These are phyloP conservation scores for Meloidogyne chitwoodi DNA, from an alignment of 1,140 invertebrate genomes.

Conservation along the genomic window DNA sequence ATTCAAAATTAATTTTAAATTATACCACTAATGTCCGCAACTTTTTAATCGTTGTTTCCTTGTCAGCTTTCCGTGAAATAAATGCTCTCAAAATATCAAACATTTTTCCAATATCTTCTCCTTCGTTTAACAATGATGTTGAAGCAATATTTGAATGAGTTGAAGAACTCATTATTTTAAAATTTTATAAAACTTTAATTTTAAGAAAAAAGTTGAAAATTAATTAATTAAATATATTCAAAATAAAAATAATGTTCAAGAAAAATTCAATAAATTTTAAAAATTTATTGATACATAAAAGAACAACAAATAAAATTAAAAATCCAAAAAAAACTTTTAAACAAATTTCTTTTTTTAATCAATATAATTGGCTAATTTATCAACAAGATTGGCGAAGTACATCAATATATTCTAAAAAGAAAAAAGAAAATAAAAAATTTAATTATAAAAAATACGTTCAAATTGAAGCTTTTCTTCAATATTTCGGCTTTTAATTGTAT, in stretches of 20 bases:
- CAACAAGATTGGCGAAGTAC: conserved; percentile 16
- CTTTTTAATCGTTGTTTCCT: background rate
- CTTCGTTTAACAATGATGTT: background rate
- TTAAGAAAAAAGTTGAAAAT: too few relatives aligned
- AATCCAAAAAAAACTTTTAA: background rate
- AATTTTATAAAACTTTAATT: background rate
- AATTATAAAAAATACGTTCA: conserved; percentile 35
- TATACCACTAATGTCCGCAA: conserved; percentile 10
- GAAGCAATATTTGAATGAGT: background rate
- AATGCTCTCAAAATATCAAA: background rate
- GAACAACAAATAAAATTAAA: background rate
- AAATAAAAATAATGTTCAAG: too few relatives aligned
- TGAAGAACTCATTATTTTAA: background rate
- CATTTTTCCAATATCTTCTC: conserved; percentile 7
- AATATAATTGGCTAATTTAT: background rate
- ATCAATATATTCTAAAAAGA: conserved; percentile 34
- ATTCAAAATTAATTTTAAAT: background rate
- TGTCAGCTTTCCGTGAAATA: conserved; percentile 5
- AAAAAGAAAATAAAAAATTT: background rate
- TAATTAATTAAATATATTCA: too few relatives aligned
- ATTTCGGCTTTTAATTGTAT: conserved; percentile 49
- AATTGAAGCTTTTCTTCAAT: conserved; percentile 46
- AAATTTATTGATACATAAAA: background rate
- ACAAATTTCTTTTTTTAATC: background rate
- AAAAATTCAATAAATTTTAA: too few relatives aligned